phyloP scores from a whole-genome alignment of 1,140 invertebrate species.

The Nilaparvata lugens region DNA sequence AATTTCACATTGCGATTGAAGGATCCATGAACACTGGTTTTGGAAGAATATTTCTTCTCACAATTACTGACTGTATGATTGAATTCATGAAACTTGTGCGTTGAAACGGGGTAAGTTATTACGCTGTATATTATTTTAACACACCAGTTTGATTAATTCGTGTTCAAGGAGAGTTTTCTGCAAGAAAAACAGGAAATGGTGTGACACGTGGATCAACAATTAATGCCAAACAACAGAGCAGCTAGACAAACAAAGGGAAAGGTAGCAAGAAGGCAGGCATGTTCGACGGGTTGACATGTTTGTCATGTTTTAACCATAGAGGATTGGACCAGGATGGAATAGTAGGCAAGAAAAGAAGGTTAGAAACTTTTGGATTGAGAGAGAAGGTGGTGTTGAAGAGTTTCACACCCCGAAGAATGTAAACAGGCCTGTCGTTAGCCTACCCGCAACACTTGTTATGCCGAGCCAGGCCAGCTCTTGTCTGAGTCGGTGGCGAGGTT shows the following conservation, averaged over 20 bases:
- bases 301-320: not conserved
- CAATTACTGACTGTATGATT: no score
- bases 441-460: not conserved
- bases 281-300: slow-evolving; percentile 1
- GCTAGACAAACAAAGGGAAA: not conserved
- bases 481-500: not conserved
- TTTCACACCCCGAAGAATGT: slow-evolving; percentile 1
- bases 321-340: not conserved
- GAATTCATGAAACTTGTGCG: no score
- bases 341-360: not conserved
- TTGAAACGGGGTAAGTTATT: no score
- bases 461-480: not conserved
- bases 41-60: no score
- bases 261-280: not conserved
- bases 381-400: not conserved
- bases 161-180: no score
- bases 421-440: slow-evolving; percentile 2
- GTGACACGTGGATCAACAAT: no score
- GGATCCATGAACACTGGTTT: no score
- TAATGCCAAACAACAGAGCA: not conserved
- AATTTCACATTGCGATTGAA: no score
- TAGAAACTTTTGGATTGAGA: not conserved
- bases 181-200: no score
- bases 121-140: no score
- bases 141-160: no score